Evolutionary conservation across 1,140 invertebrate species (phyloP), one percentile per base, ranked within the genome.

Genomic region (Bradynema listronoti): DNA sequence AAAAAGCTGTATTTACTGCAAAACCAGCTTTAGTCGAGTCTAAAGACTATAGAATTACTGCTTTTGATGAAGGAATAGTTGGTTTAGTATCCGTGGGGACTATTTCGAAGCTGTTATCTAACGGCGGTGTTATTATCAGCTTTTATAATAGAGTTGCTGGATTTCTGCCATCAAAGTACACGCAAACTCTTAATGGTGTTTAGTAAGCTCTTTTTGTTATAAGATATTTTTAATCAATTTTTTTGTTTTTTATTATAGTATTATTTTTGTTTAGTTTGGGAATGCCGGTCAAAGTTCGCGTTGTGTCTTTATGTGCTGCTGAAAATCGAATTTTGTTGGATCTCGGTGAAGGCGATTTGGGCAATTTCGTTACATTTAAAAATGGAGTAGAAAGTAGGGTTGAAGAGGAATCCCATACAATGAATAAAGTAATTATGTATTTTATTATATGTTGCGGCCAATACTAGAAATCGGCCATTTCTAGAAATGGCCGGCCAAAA

Each of bases 1-100:
- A 70, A 58, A 30, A 54, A 56, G 30, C 53, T 50, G n/a, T 64
- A 16, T 30, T 72, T 7, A 72, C 72, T n/a, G 63, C 71, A 1
- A 74, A 72, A 45, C 63, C 46, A 3, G 25, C 58, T 29, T 45
- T 72, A 1, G 65, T 72, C 11, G 58, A 67, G 14, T 27, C 36
- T 25, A 16, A 22, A 6, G 57, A 64, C 3, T 39, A 41, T 27
- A 39, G 55, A 32, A 50, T 67, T 41, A 56, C 57, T 16, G 32
- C 29, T 4, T 56, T 50, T n/a, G n/a, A 33, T 9, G 22, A 45
- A 22, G 34, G 42, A 5, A 14, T 69, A 4, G 19, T 56, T 25
- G 65, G 65, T 2, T 29, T 30, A 33, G 6, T 61, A 24, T 27
- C 63, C 19, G 49, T 46, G 11, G 63, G 63, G 2, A 19, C 30